Percentiles rank a stretch among this genome's conserved stretches.
Evolutionary conservation across 2,888 invertebrate genomes (phyloP).

Genomic region (Auanema sp.): DNA sequence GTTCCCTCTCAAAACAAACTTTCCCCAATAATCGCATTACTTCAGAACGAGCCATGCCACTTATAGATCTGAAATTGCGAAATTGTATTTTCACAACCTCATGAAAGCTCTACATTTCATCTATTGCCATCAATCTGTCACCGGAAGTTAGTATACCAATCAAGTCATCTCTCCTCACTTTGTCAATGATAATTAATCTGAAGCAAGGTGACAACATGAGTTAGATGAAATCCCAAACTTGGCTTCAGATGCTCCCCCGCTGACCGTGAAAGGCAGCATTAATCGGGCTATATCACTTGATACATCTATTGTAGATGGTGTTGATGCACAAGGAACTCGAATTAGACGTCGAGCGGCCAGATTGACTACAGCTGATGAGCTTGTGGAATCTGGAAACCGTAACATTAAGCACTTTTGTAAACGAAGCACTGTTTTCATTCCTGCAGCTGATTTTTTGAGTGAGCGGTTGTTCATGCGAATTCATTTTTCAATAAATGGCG

Average conservation of each 20-base stretch:
- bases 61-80: conserved; percentile 33
- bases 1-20: conserved; percentile 34
- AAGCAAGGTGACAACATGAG: too few species aligned
- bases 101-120: conserved; percentile 30
- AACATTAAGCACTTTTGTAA: too few species aligned
- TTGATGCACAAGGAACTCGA: conserved; percentile 22
- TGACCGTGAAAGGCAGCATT: conserved; percentile 20
- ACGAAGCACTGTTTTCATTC: too few species aligned
- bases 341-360: conserved; percentile 16
- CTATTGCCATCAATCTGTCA: conserved; percentile 35
- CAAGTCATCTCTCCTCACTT: conserved; percentile 36
- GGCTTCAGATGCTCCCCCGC: conserved; percentile 39
- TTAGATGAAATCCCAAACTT: conserved; percentile 17
- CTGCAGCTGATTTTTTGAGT: background rate
- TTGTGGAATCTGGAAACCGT: background rate
- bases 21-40: conserved; percentile 32
- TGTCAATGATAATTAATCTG: conserved; percentile 36
- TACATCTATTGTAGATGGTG: background rate
- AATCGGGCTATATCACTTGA: too few species aligned
- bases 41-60: conserved; percentile 40
- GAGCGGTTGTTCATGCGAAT: background rate
- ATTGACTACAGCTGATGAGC: background rate
- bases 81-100: background rate
- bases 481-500: too few species aligned
- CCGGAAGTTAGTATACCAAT: conserved; percentile 39